These are phyloP conservation scores for Psittacula derbiana DNA, from an alignment of 2,797 vertebrate species.

Conservation along the genomic window DNA sequence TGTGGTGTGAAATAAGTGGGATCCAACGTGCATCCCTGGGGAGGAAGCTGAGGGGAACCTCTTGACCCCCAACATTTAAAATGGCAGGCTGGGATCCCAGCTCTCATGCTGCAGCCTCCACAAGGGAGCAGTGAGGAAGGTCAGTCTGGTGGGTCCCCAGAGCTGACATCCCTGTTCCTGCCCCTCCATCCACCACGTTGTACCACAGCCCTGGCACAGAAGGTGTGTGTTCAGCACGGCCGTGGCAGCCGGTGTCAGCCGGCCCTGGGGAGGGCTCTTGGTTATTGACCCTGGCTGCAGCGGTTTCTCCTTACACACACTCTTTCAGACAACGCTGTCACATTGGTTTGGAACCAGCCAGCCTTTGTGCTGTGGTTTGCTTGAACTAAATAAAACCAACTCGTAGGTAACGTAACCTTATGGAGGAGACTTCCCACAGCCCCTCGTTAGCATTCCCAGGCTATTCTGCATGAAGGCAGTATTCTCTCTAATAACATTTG, in stretches of 20 bases:
- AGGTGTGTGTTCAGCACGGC: neutral
- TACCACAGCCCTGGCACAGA: neutral
- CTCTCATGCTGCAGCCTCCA: neutral
- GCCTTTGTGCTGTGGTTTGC: neutral
- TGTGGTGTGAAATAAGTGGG: accelerated
- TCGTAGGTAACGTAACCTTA: neutral
- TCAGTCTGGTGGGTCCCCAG: accelerated
- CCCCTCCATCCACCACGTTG: too few relatives aligned
- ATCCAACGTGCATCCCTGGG: accelerated
- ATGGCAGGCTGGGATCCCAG: neutral
- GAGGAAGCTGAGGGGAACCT: neutral
- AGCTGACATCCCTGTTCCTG: neutral
- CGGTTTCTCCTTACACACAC: neutral
- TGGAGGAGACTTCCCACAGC: neutral
- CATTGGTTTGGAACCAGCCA: neutral
- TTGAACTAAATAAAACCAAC: neutral
- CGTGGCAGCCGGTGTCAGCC: neutral
- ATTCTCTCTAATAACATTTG: neutral
- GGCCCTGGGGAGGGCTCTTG: neutral
- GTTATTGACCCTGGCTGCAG: neutral
- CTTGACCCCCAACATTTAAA: neutral
- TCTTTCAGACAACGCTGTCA: neutral
- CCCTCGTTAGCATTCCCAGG: neutral
- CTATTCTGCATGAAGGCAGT: neutral
- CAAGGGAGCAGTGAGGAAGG: neutral